Percentiles rank a stretch among this genome's conserved stretches.
These are phyloP conservation scores for Tubulanus polymorphus DNA, from an alignment of 2,888 invertebrate genomes.

Conservation along the genomic window DNA sequence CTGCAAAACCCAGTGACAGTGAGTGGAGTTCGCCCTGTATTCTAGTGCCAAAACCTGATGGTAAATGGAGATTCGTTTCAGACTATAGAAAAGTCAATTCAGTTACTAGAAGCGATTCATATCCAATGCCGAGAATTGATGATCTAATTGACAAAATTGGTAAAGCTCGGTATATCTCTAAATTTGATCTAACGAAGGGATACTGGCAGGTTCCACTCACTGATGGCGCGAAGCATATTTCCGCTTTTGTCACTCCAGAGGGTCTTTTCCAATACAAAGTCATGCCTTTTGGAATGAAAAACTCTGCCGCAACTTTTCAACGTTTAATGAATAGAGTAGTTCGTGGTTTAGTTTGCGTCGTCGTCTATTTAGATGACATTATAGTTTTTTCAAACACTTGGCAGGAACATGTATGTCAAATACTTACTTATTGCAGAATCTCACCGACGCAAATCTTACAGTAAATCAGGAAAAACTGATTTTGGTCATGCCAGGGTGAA, in stretches of 20 bases:
- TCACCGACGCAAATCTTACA: conserved; percentile 6
- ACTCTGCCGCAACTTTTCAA: conserved; percentile 8
- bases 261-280: conserved; percentile 13
- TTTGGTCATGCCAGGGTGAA: conserved; percentile 1
- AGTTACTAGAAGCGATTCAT: conserved; percentile 24
- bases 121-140: conserved; percentile 24
- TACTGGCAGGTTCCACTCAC: conserved; percentile 14
- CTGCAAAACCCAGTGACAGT: conserved; percentile 24
- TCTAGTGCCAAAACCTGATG: neutral
- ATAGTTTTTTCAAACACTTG: conserved; percentile 11
- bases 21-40: conserved; percentile 26
- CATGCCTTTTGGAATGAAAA: conserved; percentile 16
- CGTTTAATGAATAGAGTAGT: conserved; percentile 5
- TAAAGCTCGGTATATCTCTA: conserved; percentile 21
- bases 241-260: conserved; percentile 12
- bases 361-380: conserved; percentile 9
- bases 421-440: neutral
- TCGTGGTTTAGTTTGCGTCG: neutral
- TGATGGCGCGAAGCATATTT: conserved; percentile 13
- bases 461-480: conserved; percentile 14
- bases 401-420: conserved; percentile 16
- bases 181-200: conserved; percentile 25
- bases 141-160: conserved; percentile 27
- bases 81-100: conserved; percentile 25
- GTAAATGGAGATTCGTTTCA: conserved; percentile 20